A percentile compares a stretch with the other conserved stretches of the same genome.
Conservation (phyloP, 2,797 vertebrate species). For the Aphelocoma californica region DNA sequence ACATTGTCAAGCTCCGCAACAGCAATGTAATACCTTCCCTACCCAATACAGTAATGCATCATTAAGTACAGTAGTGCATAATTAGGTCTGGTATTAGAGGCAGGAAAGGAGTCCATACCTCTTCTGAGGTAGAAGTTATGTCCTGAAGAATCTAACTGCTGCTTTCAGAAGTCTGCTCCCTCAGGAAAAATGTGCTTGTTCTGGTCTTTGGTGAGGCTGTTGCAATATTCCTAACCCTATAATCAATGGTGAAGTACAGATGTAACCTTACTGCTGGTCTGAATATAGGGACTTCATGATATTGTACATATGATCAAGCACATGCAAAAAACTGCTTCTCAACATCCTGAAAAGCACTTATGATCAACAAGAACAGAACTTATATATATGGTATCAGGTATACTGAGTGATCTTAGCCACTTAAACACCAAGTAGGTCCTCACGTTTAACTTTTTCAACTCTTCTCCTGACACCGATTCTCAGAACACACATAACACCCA, state of each 20-base stretch:
- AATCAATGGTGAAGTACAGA: background rate
- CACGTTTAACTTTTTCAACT: background rate
- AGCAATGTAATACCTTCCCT: background rate
- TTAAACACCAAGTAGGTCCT: background rate
- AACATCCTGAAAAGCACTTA: background rate
- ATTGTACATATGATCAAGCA: background rate
- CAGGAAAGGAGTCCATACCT: background rate
- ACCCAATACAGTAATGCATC: background rate
- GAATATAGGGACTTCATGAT: background rate
- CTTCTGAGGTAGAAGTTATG: background rate
- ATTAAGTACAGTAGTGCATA: constrained; percentile 5
- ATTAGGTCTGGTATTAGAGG: constrained; percentile 10
- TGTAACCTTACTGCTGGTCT: background rate
- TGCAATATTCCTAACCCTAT: background rate
- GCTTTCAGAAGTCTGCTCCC: constrained; percentile 7
- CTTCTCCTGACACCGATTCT: background rate
- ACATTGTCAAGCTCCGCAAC: background rate
- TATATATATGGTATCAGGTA: background rate
- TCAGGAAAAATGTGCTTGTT: constrained; percentile 37
- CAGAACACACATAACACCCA: background rate
- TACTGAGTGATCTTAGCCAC: background rate
- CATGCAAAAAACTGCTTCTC: background rate
- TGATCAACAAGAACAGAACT: background rate
- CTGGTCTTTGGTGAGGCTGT: background rate
- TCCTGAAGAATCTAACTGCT: constrained; percentile 12